These are phyloP conservation scores for Ischnura elegans DNA, from an alignment of 2,888 invertebrate species.

Conservation along the genomic window DNA sequence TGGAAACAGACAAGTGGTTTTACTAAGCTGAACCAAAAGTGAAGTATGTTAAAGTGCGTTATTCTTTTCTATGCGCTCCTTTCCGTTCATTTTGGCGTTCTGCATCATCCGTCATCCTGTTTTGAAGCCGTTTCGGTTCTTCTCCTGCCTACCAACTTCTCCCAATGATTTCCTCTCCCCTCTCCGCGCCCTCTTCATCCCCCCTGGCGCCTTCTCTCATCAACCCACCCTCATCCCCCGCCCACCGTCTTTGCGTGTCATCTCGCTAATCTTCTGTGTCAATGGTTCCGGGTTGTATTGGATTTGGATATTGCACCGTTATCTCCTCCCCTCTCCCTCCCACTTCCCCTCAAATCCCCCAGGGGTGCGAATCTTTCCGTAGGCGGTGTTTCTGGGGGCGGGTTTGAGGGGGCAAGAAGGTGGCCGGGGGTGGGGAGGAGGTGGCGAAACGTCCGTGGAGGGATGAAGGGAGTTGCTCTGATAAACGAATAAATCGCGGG, in stretches of 20 bases:
- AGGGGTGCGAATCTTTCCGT: not conserved
- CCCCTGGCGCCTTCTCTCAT: constrained; percentile 2
- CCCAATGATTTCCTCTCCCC: not conserved
- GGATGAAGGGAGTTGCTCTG: not conserved
- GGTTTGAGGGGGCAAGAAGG: not conserved
- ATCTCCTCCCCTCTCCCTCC: not conserved
- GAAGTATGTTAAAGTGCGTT: too few relatives aligned
- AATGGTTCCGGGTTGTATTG: constrained; percentile 51
- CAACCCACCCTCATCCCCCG: not conserved
- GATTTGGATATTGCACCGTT: constrained; percentile 51
- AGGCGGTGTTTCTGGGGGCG: not conserved
- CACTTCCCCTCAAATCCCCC: not conserved
- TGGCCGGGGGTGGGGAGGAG: not conserved
- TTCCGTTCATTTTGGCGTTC: too few relatives aligned
- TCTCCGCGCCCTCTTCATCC: not conserved
- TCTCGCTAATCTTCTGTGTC: constrained; percentile 59
- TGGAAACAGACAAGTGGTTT: too few relatives aligned
- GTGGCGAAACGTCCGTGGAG: not conserved
- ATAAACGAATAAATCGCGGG: constrained; percentile 7
- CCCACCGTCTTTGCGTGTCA: not conserved
- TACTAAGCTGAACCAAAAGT: too few relatives aligned
- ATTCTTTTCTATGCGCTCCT: too few relatives aligned
- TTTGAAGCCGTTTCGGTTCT: not conserved
- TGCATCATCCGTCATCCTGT: not conserved
- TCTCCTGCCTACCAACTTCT: not conserved